Evolutionary conservation across 2,797 vertebrate genomes (phyloP), one percentile per base, ranked within the genome.

Genomic region (Onychomys leucogaster): DNA sequence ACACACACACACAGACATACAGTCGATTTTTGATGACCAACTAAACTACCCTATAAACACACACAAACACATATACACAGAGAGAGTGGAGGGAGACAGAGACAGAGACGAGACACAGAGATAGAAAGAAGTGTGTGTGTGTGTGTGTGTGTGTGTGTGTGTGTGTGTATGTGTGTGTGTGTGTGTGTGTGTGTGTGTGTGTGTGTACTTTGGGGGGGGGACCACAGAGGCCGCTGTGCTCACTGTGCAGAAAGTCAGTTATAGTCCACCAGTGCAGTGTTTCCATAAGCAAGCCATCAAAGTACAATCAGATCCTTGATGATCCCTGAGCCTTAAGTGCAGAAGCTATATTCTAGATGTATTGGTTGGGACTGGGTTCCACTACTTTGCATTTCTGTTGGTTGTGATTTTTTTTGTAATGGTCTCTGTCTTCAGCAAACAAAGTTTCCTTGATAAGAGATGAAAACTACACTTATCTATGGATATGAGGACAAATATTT

Each of bases 191-290:
- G 46, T 34, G 1, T 29, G 27, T 2, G 9, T n/a, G 17, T 21
- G 16, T 78, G 8, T 52, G 21, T 17, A 25, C 34, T 34, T 34
- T 49, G 49, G 8, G 46, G 49, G 1, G 49, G 7, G 10, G 49
- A 11, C 98, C 98, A 99, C 98, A 99, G 98, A 99, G 98, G 98
- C 98, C 99, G 99, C 99, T 98, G 99, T 98, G 98, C 99, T 99
- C 99, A 99, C 99, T 99, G 99, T 99, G 99, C 98, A 99, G 99
- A 99, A 99, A 99, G 98, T 99, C 98, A 98, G 99, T 99, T 99
- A 99, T 99, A 99, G 99, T 98, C 98, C 99, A 99, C 99, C 98
- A 99, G 99, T 98, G 98, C 98, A 99, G 98, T 98, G 98, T 98
- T 99, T 99, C 98, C 98, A 99, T 98, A 99, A 99, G 99, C 99